Base-by-base conservation (phyloP, 2,888 invertebrate species). In the Heteropelma amictum region DNA sequence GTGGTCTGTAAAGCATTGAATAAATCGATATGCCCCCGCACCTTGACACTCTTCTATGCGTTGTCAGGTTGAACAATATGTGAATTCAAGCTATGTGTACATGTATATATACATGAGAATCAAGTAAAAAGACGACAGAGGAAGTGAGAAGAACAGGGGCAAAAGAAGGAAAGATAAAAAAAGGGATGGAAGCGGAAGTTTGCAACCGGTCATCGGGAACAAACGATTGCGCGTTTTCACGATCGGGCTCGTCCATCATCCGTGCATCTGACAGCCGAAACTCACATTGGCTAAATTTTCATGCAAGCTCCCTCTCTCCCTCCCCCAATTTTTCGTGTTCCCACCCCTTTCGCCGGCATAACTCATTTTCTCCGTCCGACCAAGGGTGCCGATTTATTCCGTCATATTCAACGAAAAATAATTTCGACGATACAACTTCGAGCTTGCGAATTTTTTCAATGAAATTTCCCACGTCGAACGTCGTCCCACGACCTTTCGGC, bases 21-120 rank as follows among this genome's bases (percentile, higher is more conserved):
- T 79, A 76, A 76, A 79, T 79, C 79, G 72, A 79, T 79, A 76
- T 71, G n/a, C 56, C 65, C 67, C 60, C 54, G 61, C 63, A 42
- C 60, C 58, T 53, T 67, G 60, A 72, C 72, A 72, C 63, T 51
- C 70, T 63, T 76, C 72, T 67, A 60, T 77, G 77, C 72, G 72
- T 77, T 77, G 64, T 45, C 69, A 30, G 56, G 70, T 69, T 60
- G 38, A 72, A 77, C 77, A 72, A 77, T 75, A 74, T 63, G 56
- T 54, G 67, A 67, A 35, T 47, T 7, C 35, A 45, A 14, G 26
- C 30, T 30, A 35, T 45, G 19, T 63, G 64, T 40, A 35, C 40
- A 28, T n/a, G 38, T 65, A 40, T 17, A 65, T 21, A 51, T 56
- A 19, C 49, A 26, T 38, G 56, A 21, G 49, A 56, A 12, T n/a